These are phyloP conservation scores for Clarias magur DNA, from an alignment of 2,113 vertebrate genomes.

Conservation along the genomic window DNA sequence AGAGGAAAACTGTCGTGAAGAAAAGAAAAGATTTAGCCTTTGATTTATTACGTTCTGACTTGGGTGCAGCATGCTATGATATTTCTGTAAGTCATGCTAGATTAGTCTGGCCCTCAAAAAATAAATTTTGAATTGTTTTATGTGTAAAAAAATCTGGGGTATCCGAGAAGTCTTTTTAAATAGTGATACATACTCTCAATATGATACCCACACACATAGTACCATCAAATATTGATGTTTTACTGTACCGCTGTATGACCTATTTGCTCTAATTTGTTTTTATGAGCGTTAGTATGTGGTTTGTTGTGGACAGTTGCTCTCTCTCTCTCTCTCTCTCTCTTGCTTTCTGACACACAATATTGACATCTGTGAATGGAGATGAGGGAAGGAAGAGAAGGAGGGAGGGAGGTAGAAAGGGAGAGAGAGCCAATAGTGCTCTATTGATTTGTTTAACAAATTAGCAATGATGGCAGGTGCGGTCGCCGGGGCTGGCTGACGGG, in stretches of 20 bases:
- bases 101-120: slow-evolving; percentile 9
- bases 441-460: slow-evolving; percentile 84
- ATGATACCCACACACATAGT: background rate
- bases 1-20: slow-evolving; percentile 38
- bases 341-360: slow-evolving; percentile 28
- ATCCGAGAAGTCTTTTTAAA: background rate
- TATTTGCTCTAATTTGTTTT: background rate
- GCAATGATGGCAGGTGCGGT: slow-evolving; percentile 76
- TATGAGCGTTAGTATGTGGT: slow-evolving; percentile 23
- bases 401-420: slow-evolving; percentile 38
- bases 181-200: background rate
- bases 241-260: background rate
- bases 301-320: slow-evolving; percentile 30
- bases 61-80: slow-evolving; percentile 41
- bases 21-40: slow-evolving; percentile 47
- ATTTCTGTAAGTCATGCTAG: slow-evolving; percentile 27
- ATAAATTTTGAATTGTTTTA: slow-evolving; percentile 18
- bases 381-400: slow-evolving; percentile 26
- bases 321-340: slow-evolving; percentile 36
- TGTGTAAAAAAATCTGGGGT: background rate
- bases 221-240: background rate
- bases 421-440: slow-evolving; percentile 65
- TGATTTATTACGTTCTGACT: slow-evolving; percentile 52
- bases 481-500: slow-evolving; percentile 56
- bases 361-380: slow-evolving; percentile 29